A percentile compares a stretch with the other conserved stretches of the same genome.
Conservation (phyloP, 2,113 vertebrate genomes). For the Perca schrenkii region DNA sequence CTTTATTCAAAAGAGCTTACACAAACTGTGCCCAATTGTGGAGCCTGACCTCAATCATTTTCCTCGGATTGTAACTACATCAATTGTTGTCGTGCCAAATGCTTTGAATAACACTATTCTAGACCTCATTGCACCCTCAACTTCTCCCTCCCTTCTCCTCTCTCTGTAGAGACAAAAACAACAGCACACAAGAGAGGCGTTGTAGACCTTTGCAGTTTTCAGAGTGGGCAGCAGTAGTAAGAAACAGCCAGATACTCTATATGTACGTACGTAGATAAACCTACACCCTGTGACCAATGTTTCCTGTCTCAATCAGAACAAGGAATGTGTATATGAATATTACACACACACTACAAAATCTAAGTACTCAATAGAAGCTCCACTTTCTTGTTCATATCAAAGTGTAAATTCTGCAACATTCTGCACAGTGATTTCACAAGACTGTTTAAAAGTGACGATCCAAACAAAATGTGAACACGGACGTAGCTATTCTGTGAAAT, state of each 20-base stretch:
- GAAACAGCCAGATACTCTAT: neutral
- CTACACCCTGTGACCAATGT: neutral
- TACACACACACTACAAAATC: neutral
- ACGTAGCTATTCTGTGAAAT: neutral
- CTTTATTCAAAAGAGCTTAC: conserved; percentile 3
- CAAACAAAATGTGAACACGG: neutral
- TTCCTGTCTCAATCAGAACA: neutral
- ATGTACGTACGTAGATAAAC: neutral
- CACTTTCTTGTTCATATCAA: neutral
- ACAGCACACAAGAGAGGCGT: conserved; percentile 28
- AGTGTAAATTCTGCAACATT: neutral
- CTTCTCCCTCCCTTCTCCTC: conserved; percentile 12
- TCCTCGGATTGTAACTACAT: conserved; percentile 43
- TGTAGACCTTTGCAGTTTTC: conserved; percentile 26
- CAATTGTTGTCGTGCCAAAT: conserved; percentile 56
- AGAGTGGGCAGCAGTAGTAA: neutral
- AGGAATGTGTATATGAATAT: no score
- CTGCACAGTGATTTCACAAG: neutral
- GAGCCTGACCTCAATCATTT: conserved; percentile 39
- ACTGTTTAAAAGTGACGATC: no score
- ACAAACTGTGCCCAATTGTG: neutral
- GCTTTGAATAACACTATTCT: conserved; percentile 38
- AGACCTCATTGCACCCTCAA: conserved; percentile 5
- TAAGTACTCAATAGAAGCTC: neutral
- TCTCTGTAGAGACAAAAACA: conserved; percentile 16